Base-by-base conservation (phyloP, 2,888 invertebrate genomes). In the Cheiracanthium punctorium region DNA sequence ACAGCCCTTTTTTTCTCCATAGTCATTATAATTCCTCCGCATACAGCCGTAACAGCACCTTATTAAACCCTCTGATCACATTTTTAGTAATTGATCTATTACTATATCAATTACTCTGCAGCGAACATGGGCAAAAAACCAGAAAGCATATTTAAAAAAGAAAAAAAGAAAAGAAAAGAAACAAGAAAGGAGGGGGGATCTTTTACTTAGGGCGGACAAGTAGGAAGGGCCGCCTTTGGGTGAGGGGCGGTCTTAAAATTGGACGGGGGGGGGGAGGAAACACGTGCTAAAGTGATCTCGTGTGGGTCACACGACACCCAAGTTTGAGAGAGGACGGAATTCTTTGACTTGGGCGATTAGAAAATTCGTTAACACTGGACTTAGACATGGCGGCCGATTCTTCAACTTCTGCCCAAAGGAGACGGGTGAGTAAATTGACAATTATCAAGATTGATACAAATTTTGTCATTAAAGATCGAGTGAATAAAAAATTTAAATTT, bases 321-420 rank as follows among this genome's bases (percentile, higher is more conserved):
- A 32, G 28, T 1, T 43, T n/a, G 20, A 8, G 28, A 43, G 12
- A 5, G 41, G 28, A 8, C 48, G 29, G 41, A 8, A 41, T 41
- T 41, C 10, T 10, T 37, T 14, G n/a, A n/a, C n/a, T n/a, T n/a
- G n/a, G 24, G 24, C 12, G 70, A 24, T 29, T 33, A 24, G 37
- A 10, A 37, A n/a, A 17, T 14, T 7, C 37, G 10, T 37, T n/a
- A n/a, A n/a, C 10, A 7, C 10, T 37, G 37, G 37, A 37, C 37
- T 37, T 37, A 37, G 10, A 7, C 37, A 72, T 72, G 71, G 71
- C 71, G 28, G 71, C 71, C 7, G 71, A 72, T 48, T 72, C 71
- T 7, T 43, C 71, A 12, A 69, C 32, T 20, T 58, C 79, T 12
- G 37, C 72, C 5, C 72, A 80, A 1, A 72, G 65, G 10, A 80